phyloP scores from a whole-genome alignment of 2,797 vertebrate genomes.

The Ispidina picta region DNA sequence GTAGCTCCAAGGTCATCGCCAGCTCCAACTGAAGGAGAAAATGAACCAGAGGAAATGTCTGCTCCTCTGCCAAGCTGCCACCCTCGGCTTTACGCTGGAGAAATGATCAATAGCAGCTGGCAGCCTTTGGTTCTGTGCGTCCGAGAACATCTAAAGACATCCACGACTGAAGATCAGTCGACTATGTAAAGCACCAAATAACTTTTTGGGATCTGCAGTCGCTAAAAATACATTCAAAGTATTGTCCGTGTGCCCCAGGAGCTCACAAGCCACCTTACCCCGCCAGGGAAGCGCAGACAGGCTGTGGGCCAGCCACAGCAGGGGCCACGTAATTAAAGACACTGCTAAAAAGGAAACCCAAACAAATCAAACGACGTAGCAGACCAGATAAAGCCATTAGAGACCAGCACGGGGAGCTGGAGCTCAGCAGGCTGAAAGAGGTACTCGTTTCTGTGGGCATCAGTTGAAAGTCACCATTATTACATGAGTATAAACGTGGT shows the following conservation, averaged over 20 bases:
- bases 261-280: not conserved
- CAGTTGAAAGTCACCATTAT: not conserved
- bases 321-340: slow-evolving; percentile 39
- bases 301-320: not conserved
- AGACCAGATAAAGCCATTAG: slow-evolving; percentile 6
- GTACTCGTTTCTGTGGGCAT: slow-evolving; percentile 17
- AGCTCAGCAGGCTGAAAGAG: not conserved
- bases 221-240: slow-evolving; percentile 55
- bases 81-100: not conserved
- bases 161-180: not conserved
- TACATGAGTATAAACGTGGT: not conserved
- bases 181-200: slow-evolving; percentile 36
- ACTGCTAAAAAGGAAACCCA: not conserved
- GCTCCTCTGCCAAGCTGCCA: slow-evolving; percentile 39
- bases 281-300: not conserved
- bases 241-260: slow-evolving; percentile 29
- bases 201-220: not conserved
- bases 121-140: not conserved
- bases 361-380: not conserved
- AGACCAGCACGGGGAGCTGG: not conserved
- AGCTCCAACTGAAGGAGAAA: slow-evolving; percentile 44
- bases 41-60: slow-evolving; percentile 21
- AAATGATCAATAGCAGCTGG: slow-evolving; percentile 20
- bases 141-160: slow-evolving; percentile 20
- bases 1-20: slow-evolving; percentile 40